Percentiles rank a stretch among this genome's conserved stretches.
phyloP scores from a whole-genome alignment of 37 sponge, comb jelly and placozoan genomes.

The Beroe ovata region DNA sequence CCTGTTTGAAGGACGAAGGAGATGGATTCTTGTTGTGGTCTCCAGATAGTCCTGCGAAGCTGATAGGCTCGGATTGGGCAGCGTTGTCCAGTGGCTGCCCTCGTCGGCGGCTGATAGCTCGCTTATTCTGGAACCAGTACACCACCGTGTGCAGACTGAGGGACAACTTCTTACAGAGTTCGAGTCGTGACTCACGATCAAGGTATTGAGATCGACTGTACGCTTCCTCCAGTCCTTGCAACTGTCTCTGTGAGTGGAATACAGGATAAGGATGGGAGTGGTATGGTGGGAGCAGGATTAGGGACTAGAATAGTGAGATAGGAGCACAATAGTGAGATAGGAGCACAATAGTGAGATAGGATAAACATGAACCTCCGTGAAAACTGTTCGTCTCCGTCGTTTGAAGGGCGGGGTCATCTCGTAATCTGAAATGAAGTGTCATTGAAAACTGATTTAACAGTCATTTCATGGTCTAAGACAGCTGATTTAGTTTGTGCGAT shows the following conservation, averaged over 20 bases:
- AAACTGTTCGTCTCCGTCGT: conserved; percentile 22
- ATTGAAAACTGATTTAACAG: too few species aligned
- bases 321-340: too few species aligned
- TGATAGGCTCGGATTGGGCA: neutral
- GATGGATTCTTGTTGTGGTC: neutral
- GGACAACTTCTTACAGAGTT: conserved; percentile 62
- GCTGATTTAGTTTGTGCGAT: too few species aligned
- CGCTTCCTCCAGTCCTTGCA: conserved; percentile 55
- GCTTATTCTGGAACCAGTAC: conserved; percentile 66
- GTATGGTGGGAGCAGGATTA: too few species aligned
- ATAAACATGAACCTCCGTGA: conserved; percentile 60
- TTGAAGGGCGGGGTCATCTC: conserved; percentile 65
- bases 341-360: too few species aligned
- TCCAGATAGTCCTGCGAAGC: neutral
- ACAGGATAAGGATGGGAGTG: too few species aligned
- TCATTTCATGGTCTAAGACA: too few species aligned
- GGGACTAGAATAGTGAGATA: too few species aligned
- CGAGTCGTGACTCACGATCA: conserved; percentile 35
- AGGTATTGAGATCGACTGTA: conserved; percentile 58
- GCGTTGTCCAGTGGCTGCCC: conserved; percentile 26
- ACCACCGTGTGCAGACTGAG: conserved; percentile 65
- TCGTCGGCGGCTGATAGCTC: conserved; percentile 62
- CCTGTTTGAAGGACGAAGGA: conserved; percentile 10
- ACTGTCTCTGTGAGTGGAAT: neutral
- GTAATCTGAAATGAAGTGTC: conserved; percentile 59